These are phyloP conservation scores for Pocillopora verrucosa DNA, from an alignment of 64 coral and sea anemone species.

Conservation along the genomic window DNA sequence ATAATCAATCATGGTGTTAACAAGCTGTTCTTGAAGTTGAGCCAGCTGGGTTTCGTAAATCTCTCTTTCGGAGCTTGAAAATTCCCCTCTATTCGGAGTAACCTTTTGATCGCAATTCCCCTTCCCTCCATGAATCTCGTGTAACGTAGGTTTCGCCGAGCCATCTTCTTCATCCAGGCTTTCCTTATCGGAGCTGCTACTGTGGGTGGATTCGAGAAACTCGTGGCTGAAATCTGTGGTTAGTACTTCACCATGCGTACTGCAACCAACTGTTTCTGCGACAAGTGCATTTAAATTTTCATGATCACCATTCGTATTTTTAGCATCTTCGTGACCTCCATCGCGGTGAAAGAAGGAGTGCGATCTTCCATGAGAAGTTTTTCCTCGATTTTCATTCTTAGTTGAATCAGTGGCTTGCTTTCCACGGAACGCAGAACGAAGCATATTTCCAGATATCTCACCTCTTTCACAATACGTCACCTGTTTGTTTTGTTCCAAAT, in stretches of 20 bases:
- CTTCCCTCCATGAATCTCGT: background rate
- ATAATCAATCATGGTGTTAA: constrained; percentile 56
- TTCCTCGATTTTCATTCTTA: background rate
- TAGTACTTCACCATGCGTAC: background rate
- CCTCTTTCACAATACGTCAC: background rate
- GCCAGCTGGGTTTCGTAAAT: constrained; percentile 66
- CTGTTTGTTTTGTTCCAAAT: background rate
- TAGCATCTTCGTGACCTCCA: background rate
- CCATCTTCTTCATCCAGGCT: background rate
- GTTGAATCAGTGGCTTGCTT: constrained; percentile 8
- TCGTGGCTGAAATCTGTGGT: constrained; percentile 6
- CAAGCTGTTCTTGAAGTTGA: constrained; percentile 65
- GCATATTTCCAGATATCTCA: background rate
- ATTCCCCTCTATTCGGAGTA: background rate
- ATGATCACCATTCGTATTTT: background rate
- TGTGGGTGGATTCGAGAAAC: background rate
- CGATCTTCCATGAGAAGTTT: background rate
- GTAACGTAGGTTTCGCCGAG: background rate
- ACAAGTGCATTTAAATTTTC: background rate
- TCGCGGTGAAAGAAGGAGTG: constrained; percentile 20
- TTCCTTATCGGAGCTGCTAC: background rate
- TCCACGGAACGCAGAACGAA: constrained; percentile 37
- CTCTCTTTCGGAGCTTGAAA: constrained; percentile 38
- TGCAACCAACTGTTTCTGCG: background rate
- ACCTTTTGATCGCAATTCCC: background rate